These are phyloP conservation scores for Melipona bicolor DNA, from an alignment of 2,888 invertebrate genomes.

Conservation along the genomic window DNA sequence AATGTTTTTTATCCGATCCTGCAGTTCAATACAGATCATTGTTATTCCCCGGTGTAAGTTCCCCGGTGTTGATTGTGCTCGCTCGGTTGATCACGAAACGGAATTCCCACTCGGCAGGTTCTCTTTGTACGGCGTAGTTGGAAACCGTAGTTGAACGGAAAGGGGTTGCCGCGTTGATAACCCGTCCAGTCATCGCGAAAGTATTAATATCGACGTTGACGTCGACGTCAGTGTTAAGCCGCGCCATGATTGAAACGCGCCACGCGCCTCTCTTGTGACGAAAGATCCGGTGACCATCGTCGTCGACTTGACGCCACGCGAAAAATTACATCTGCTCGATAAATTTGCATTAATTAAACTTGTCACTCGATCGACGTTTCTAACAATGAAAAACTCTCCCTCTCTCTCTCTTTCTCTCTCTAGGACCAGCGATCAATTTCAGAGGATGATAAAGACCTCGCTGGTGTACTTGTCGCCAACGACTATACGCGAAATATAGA, in stretches of 20 bases:
- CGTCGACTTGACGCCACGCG: background rate
- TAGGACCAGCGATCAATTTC: no score
- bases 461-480: background rate
- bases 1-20: slow-evolving; percentile 31
- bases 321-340: background rate
- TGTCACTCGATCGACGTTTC: no score
- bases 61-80: slow-evolving; percentile 14
- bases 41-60: slow-evolving; percentile 54
- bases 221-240: slow-evolving; percentile 41
- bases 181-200: slow-evolving; percentile 51
- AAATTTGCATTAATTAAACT: no score
- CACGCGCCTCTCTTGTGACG: slow-evolving; percentile 3
- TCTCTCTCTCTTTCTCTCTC: no score
- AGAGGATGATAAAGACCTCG: no score
- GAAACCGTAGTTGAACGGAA: slow-evolving; percentile 1
- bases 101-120: slow-evolving; percentile 10
- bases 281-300: background rate
- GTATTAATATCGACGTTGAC: slow-evolving; percentile 59
- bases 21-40: slow-evolving; percentile 62
- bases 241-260: slow-evolving; percentile 19
- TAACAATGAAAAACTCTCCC: no score
- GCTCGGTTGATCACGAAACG: slow-evolving; percentile 9
- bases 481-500: background rate
- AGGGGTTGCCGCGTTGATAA: slow-evolving; percentile 38
- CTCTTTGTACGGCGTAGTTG: background rate